Evolutionary conservation across 2,888 invertebrate genomes (phyloP), one percentile per base, ranked within the genome.

Genomic region (Pachymerium ferrugineum): DNA sequence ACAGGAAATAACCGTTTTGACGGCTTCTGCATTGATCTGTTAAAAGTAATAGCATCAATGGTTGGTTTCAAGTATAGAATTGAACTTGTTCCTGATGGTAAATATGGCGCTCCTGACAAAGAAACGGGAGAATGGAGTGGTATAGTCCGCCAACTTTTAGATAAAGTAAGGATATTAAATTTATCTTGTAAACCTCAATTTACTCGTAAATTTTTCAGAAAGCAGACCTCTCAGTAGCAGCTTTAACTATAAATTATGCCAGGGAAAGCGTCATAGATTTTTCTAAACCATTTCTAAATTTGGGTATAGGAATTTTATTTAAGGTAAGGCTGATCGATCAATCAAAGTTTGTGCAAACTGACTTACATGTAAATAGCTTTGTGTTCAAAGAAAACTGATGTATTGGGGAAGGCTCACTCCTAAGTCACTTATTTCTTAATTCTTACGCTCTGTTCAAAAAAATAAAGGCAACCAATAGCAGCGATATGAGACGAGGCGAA

Each of bases 201-300:
- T 54, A 8, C 62, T 14, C 35, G 14, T 35, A 35, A 35, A 35
- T 35, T 35, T 31, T 82, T 67, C 85, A 94, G 95, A 90, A 92
- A 84, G 97, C 96, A 0, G 97, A 98, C 82, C 86, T 98, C 78
- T 97, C 97, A 0, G 94, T 97, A 0, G 97, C 95, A 0, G 95
- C 97, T 0, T 93, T 98, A 90, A 98, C 97, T 1, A 98, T 98
- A 79, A 97, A 94, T 84, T 97, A 96, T 83, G 94, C 96, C 0
- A 85, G 98, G 19, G 97, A 97, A 82, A 91, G 92, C 81, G 91
- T 93, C 75, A 95, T 98, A 75, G 97, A 97, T 83, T 98, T 98
- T 83, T 97, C 97, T 0, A 97, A 97, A 80, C 98, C 97, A 0
- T 98, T 97, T 84, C 95, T 98, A 93, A 97, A 97, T 82, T 87